Percentiles rank a stretch among this genome's conserved stretches.
Evolutionary conservation across 2,797 vertebrate species (phyloP).

Genomic region (Clarias fuscus): DNA sequence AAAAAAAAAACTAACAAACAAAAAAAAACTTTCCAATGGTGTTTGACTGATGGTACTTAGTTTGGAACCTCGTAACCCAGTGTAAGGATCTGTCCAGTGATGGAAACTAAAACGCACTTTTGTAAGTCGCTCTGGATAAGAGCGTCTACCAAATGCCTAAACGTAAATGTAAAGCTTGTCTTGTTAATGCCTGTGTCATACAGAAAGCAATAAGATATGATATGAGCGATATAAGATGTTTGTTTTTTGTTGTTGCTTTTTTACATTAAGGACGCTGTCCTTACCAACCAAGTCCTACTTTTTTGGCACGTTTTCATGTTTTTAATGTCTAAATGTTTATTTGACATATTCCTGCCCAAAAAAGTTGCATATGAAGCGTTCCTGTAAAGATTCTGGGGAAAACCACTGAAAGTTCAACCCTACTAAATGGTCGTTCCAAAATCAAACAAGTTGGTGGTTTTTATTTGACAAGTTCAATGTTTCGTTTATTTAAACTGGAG

Average conservation of each 20-base stretch:
- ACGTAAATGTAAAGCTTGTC: background rate
- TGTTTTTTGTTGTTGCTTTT: background rate
- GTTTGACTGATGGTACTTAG: too few relatives aligned
- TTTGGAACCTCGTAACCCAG: too few relatives aligned
- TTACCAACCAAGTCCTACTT: background rate
- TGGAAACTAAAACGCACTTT: too few relatives aligned
- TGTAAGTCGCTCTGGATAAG: too few relatives aligned
- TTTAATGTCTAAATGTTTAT: conserved; percentile 22
- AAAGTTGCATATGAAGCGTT: conserved; percentile 25
- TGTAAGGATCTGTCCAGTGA: too few relatives aligned
- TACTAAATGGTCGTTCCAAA: conserved; percentile 19
- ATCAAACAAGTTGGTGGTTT: conserved; percentile 37
- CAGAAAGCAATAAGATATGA: background rate
- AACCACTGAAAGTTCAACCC: conserved; percentile 25
- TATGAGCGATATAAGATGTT: background rate
- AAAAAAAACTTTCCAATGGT: too few relatives aligned
- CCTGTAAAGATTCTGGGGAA: conserved; percentile 15
- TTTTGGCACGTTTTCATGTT: conserved; percentile 9
- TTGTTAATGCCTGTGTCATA: background rate
- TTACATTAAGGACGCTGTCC: background rate
- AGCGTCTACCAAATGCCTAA: too few relatives aligned
- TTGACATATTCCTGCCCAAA: conserved; percentile 16
- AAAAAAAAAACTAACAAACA: too few relatives aligned
- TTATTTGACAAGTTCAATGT: conserved; percentile 38
- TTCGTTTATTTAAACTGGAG: conserved; percentile 33